A percentile compares a stretch with the other conserved stretches of the same genome.
These are phyloP conservation scores for Halocynthia aurantium DNA, from an alignment of 23 tunicate species.

Conservation along the genomic window DNA sequence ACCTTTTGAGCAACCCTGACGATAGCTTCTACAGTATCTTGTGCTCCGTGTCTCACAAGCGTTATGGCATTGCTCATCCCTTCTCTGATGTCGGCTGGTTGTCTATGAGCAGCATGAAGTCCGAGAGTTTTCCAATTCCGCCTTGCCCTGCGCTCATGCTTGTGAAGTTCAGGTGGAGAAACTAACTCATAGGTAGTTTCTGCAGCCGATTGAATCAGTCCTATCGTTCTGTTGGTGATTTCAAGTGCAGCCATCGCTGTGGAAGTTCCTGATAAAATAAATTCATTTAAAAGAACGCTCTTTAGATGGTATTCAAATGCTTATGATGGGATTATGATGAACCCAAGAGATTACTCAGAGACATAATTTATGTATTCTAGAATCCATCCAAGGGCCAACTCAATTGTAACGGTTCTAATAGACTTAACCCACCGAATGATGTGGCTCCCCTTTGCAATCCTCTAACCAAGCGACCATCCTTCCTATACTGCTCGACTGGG, in stretches of 20 bases:
- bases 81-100: slow-evolving; percentile 83
- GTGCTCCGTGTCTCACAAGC: slow-evolving; percentile 58
- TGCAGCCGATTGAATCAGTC: slow-evolving; percentile 79
- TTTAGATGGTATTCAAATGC: no score
- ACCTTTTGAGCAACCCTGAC: slow-evolving; percentile 66
- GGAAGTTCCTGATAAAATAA: slow-evolving; percentile 43
- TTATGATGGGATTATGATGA: no score
- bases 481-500: slow-evolving; percentile 86
- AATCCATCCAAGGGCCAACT: not conserved
- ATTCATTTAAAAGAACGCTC: not conserved
- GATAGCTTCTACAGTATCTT: slow-evolving; percentile 54
- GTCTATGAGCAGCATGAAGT: slow-evolving; percentile 40
- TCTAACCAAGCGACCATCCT: slow-evolving; percentile 88
- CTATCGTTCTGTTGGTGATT: slow-evolving; percentile 55
- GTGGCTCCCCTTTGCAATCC: slow-evolving; percentile 87
- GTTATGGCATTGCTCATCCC: slow-evolving; percentile 78
- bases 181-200: slow-evolving; percentile 82
- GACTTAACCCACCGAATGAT: slow-evolving; percentile 49
- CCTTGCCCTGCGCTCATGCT: slow-evolving; percentile 5
- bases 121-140: slow-evolving; percentile 54
- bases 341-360: no score
- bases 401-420: not conserved
- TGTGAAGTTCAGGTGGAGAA: slow-evolving; percentile 38
- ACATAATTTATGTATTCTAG: no score
- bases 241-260: slow-evolving; percentile 94